Evolutionary conservation across 2,797 vertebrate genomes (phyloP).

Genomic region (Triplophysa yarkandensis): DNA sequence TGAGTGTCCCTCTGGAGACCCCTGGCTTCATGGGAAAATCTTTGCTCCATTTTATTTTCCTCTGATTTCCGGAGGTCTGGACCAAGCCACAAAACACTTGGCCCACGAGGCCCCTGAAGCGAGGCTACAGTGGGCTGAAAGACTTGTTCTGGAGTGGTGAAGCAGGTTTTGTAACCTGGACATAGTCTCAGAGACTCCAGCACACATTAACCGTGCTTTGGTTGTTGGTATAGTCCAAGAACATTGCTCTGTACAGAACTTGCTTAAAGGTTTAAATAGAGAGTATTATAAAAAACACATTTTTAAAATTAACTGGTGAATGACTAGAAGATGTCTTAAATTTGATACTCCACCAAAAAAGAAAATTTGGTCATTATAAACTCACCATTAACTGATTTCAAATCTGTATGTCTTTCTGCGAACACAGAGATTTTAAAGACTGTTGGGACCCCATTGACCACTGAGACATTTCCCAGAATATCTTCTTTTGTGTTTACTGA

Average conservation of each 20-base stretch:
- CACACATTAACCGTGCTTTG: background rate
- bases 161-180: background rate
- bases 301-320: background rate
- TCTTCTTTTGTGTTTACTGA: no score
- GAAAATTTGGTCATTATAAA: no score
- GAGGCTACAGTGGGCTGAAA: background rate
- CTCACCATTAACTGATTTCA: no score
- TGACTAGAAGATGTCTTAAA: background rate
- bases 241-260: background rate
- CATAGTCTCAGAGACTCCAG: background rate
- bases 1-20: conserved; percentile 65
- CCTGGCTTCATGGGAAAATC: conserved; percentile 77
- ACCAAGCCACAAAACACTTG: conserved; percentile 35
- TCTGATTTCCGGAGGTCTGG: conserved; percentile 65
- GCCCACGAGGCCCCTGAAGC: conserved; percentile 9
- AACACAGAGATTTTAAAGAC: no score
- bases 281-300: background rate
- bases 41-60: conserved; percentile 65
- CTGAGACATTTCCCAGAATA: no score
- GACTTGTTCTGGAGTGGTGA: conserved; percentile 18
- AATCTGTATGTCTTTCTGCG: no score
- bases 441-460: no score
- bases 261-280: background rate
- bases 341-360: no score
- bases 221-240: background rate